Evolutionary conservation across 2,113 vertebrate species (phyloP).

Genomic region (Hymenochirus boettgeri): DNA sequence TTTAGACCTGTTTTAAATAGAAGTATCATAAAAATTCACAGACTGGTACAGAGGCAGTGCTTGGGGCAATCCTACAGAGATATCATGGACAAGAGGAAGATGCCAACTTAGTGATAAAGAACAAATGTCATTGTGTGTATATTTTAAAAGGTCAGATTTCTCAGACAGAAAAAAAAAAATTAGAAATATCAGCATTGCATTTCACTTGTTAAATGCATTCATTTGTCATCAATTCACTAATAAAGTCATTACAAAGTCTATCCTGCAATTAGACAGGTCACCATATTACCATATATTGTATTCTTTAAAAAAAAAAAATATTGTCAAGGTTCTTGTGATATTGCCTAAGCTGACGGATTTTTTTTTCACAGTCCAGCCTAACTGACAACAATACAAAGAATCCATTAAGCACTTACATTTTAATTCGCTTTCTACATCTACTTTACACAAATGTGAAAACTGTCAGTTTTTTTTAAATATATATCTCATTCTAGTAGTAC

Average conservation of each 20-base stretch:
- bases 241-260: constrained; percentile 18
- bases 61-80: constrained; percentile 24
- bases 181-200: constrained; percentile 24
- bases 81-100: constrained; percentile 27
- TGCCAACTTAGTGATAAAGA: constrained; percentile 28
- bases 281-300: constrained; percentile 21
- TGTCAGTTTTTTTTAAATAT: no score
- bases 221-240: constrained; percentile 26
- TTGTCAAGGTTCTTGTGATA: constrained; percentile 10
- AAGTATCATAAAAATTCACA: constrained; percentile 7
- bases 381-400: constrained; percentile 18
- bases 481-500: no score
- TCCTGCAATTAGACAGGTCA: constrained; percentile 36
- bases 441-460: no score
- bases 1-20: neutral
- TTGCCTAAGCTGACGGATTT: constrained; percentile 23
- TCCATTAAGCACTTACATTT: constrained; percentile 22
- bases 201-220: constrained; percentile 27
- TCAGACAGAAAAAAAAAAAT: no score
- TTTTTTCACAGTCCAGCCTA: constrained; percentile 9
- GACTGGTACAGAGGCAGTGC: constrained; percentile 24
- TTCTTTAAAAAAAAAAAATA: no score
- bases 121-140: constrained; percentile 37
- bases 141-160: constrained; percentile 38
- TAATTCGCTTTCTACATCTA: constrained; percentile 17